Evolutionary conservation across 2,797 vertebrate species (phyloP), one percentile per base, ranked within the genome.

Genomic region (Eulemur rubriventer): DNA sequence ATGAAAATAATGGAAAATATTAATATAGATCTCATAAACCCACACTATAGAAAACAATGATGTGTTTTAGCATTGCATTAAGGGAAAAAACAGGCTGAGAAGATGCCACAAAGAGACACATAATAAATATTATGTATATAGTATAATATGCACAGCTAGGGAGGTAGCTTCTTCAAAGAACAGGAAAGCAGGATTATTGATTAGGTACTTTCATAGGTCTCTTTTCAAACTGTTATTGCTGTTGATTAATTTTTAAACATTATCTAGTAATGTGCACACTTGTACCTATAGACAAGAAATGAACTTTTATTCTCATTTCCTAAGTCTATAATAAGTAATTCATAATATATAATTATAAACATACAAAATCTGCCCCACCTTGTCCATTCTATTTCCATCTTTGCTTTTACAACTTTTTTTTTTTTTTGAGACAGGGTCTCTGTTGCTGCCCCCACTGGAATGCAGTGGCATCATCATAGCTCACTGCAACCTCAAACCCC

Each of bases 1-100:
- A 96, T 92, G 55, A 70, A 95, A 96, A 95, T 85, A 95, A 88
- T 72, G 82, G 78, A 92, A 96, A 94, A 91, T 86, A 94, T 82
- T 97, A 96, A 96, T 89, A 80, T 82, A 95, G 75, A 65, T 76
- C 38, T 85, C 90, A 88, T 38, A 97, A 96, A 78, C 41, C 87
- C 83, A 91, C 72, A 82, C 73, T 85, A 48, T 22, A 35, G 63
- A 94, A 94, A 96, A 82, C 41, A 79, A 48, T 59, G 67, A 20
- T 76, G 28, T 85, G 43, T 90, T 76, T 91, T 70, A 38, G 70
- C 5, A 72, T 46, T 86, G 69, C 55, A 88, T 85, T 85, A 67
- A 52, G 84, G 84, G 52, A 61, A 90, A 87, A 26, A 82, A 18
- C 61, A 89, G 41, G 48, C 59, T 89, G 70, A 89, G 46, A 69